Evolutionary conservation across 1,140 invertebrate genomes (phyloP).

Genomic region (Meloidogyne hapla): DNA sequence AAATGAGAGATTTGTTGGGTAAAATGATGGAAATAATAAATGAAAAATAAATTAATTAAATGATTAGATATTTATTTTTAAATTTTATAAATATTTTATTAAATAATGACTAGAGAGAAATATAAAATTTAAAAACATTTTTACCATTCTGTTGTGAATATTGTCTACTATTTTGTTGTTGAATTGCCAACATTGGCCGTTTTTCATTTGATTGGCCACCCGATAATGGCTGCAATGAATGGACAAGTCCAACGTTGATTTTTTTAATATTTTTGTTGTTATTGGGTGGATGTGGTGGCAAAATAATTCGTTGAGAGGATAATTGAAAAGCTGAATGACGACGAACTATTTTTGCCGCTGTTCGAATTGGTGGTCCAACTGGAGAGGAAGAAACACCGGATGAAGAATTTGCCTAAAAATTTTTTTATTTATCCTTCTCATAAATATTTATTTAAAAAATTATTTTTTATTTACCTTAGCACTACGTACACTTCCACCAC

Average conservation of each 20-base stretch:
- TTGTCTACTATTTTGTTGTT: neutral
- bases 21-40: neutral
- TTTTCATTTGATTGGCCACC: neutral
- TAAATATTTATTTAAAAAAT: neutral
- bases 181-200: slow-evolving; percentile 1
- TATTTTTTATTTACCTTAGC: neutral
- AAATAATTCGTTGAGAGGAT: slow-evolving; percentile 19
- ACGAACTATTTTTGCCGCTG: slow-evolving; percentile 28
- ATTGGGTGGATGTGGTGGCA: slow-evolving; percentile 8
- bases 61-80: too few species aligned
- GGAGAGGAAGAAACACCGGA: slow-evolving; percentile 28
- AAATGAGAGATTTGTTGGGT: neutral
- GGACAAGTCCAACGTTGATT: neutral
- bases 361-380: neutral
- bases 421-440: neutral
- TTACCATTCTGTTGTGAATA: neutral
- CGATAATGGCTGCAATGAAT: slow-evolving; percentile 17
- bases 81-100: too few species aligned
- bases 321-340: slow-evolving; percentile 51
- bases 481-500: neutral
- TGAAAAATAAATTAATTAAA: neutral
- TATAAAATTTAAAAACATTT: neutral
- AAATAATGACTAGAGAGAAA: too few species aligned
- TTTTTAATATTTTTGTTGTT: neutral
- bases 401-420: slow-evolving; percentile 13